phyloP scores from a whole-genome alignment of 2,888 invertebrate species.

The Tenodera sinensis region DNA sequence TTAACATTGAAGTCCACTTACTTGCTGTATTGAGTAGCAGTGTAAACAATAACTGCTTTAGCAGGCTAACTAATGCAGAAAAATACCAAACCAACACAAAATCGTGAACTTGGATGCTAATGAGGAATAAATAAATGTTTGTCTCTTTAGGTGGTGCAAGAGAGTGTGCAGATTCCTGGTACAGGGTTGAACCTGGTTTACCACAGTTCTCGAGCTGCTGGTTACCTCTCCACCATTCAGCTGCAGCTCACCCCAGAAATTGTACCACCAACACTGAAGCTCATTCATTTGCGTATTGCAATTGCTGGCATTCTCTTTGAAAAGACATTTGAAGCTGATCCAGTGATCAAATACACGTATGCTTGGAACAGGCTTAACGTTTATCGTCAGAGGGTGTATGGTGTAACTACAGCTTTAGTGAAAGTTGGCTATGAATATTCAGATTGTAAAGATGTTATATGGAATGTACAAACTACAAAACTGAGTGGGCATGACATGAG shows the following conservation, averaged over 20 bases:
- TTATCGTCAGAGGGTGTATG: conserved; percentile 93
- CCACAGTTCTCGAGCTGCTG: conserved; percentile 90
- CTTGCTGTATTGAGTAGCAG: too few relatives aligned
- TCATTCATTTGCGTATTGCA: conserved; percentile 89
- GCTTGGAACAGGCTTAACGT: conserved; percentile 97
- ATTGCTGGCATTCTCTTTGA: conserved; percentile 93
- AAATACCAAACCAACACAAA: too few relatives aligned
- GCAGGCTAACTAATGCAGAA: too few relatives aligned
- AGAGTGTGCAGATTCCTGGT: conserved; percentile 89
- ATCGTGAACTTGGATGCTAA: background rate
- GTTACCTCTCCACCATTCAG: conserved; percentile 89
- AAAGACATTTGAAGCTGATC: conserved; percentile 92
- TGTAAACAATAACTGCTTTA: too few relatives aligned
- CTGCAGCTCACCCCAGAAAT: conserved; percentile 83
- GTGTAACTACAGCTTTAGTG: conserved; percentile 90
- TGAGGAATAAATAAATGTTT: background rate
- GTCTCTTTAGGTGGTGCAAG: conserved; percentile 74
- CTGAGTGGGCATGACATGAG: conserved; percentile 95
- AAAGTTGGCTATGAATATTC: conserved; percentile 96
- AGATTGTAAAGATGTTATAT: conserved; percentile 87
- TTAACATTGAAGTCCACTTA: too few relatives aligned
- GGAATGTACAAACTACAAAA: conserved; percentile 94
- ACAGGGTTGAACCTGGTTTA: conserved; percentile 94
- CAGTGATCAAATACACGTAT: conserved; percentile 93
- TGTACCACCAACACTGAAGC: conserved; percentile 73